Base-by-base conservation (phyloP, 2,888 invertebrate species). In the Ochropleura plecta region DNA sequence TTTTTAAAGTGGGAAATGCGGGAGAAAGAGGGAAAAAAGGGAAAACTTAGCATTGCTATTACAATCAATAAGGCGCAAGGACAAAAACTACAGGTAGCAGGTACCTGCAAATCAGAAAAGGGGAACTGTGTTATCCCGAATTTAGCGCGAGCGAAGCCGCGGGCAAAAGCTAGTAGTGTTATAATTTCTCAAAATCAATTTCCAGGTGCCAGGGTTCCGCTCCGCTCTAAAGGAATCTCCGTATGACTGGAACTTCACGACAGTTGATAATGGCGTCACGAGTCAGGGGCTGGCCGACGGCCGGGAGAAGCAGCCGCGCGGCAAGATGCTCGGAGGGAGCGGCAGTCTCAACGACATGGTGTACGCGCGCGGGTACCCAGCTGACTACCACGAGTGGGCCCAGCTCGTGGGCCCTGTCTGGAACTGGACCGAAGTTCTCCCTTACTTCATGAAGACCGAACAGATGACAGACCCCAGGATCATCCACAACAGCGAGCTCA, bases 301-400 rank as follows among this genome's bases (percentile, higher is more conserved):
- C 6, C 87, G 85, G 0, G 92, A 94, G 88, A 85, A 85, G 42
- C 95, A 94, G 79, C 95, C 94, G 0, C 92, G 95, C 1, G 95
- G 95, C 18, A 92, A 85, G 82, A 91, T 95, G 92, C 90, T 96
- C 12, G 95, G 95, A 1, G 95, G 96, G 60, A 92, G 89, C 78
- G 95, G 95, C 59, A 94, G 95, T 46, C 83, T 95, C 73, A 95
- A 95, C 76, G 94, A 94, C 87, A 95, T 95, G 95, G 90, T 96
- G 14, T 95, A 96, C 84, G 86, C 95, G 3, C 89, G 96, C 7
- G 96, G 96, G 0, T 92, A 91, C 78, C 95, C 95, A 16, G 82
- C 78, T 0, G 96, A 96, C 86, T 96, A 94, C 85, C 86, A 94
- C 8, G 94, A 94, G 69, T 96, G 95, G 96, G 94, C 93, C 0